Evolutionary conservation across 2,888 invertebrate genomes (phyloP).

Genomic region (Amphiduros pacificus): DNA sequence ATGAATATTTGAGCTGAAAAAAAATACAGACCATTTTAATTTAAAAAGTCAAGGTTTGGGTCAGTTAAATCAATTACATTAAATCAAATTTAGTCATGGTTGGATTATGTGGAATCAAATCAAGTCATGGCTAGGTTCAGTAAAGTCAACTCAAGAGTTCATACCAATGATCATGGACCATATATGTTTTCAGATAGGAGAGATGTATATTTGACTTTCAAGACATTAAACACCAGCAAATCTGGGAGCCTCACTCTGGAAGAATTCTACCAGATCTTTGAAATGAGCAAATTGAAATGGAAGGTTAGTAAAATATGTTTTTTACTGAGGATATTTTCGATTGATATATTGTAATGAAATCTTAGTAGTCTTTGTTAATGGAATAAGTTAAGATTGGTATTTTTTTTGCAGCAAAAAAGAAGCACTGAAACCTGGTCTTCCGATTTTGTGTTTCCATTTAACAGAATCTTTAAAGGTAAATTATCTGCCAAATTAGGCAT

Average conservation of each 20-base stretch:
- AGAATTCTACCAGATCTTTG: conserved; percentile 76
- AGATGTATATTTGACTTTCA: conserved; percentile 80
- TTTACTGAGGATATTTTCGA: too few species aligned
- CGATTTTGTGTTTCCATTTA: neutral
- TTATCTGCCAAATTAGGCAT: too few species aligned
- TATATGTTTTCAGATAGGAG: conserved; percentile 64
- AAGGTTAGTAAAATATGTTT: conserved; percentile 56
- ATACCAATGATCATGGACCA: neutral
- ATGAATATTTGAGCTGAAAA: too few species aligned
- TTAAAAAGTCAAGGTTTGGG: too few species aligned
- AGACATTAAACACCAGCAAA: conserved; percentile 72
- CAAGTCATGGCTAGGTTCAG: too few species aligned
- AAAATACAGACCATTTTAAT: too few species aligned
- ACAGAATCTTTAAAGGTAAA: neutral
- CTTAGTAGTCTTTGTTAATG: too few species aligned
- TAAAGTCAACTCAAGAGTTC: conserved; percentile 53
- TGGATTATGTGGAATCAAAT: too few species aligned
- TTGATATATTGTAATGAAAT: too few species aligned
- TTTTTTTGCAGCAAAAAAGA: conserved; percentile 1
- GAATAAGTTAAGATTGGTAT: too few species aligned
- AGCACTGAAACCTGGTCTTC: conserved; percentile 70
- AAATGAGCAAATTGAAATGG: conserved; percentile 76
- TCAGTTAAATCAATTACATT: too few species aligned
- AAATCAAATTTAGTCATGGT: too few species aligned
- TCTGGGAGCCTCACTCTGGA: conserved; percentile 71